Base-by-base conservation (phyloP, 2,797 vertebrate genomes). In the Micromesistius poutassou region DNA sequence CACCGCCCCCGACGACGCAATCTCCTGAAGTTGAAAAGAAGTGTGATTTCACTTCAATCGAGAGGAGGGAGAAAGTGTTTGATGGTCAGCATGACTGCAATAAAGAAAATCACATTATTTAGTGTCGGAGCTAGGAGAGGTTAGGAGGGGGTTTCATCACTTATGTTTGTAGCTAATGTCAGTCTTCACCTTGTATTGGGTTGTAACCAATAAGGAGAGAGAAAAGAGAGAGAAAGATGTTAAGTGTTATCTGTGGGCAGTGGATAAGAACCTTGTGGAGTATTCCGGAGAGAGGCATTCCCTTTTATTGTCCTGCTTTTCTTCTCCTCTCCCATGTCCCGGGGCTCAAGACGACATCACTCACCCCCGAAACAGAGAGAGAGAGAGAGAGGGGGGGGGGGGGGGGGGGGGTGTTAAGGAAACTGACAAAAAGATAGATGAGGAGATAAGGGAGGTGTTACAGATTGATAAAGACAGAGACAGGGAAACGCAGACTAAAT, bases 391-490 rank as follows among this genome's bases (percentile, higher is more conserved):
- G 75, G 77, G 80, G 84, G 62, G 81, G 85, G 55, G 55, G n/a
- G 55, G 12, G 35, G 40, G 13, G 40, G 13, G 13, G 13, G 13
- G 14, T 12, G 10, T 42, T 42, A 42, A 42, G 40, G 40, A 42
- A 78, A 81, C 85, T 90, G 90, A 90, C 90, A 90, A 86, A 86
- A 81, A 91, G 89, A 90, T 84, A 86, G 79, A 90, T 87, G 83
- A 83, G 8, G 80, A 85, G 87, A 87, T 88, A 85, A 86, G 73
- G 81, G 79, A 75, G 79, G 81, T 75, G 82, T 79, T 85, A 82
- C 79, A 82, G 79, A 87, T 82, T 84, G 85, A 87, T 82, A 82
- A 89, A 85, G 86, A 88, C 76, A 77, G 74, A 80, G 78, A 76
- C 81, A 85, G 80, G 78, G 73, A 74, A 78, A 42, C 40, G 2